Base-by-base conservation (phyloP, 2,888 invertebrate genomes). In the Athripsodes cinereus region DNA sequence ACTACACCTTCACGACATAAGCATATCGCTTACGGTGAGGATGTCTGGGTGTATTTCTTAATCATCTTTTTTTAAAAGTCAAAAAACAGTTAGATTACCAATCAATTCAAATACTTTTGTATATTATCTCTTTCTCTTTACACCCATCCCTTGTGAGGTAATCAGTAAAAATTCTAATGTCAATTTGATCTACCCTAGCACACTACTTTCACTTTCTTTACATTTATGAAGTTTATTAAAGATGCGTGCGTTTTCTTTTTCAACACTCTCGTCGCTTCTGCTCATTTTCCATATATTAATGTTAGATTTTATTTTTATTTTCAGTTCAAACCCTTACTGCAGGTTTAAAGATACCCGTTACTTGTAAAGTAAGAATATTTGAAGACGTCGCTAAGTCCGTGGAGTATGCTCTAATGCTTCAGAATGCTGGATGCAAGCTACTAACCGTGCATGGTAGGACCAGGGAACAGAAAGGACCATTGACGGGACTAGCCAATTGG, bases 391-490 rank as follows among this genome's bases (percentile, higher is more conserved):
- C 87, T 48, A 92, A 87, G 71, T 96, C 98, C 0, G 83, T 98
- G 18, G 74, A 85, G 58, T 99, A 98, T 81, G 98, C 97, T 2
- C 81, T 88, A 74, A 93, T 96, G 93, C 74, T 99, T 64, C 96
- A 97, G 75, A 77, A 79, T n/a, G 92, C 98, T 52, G 96, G 99
- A 22, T 92, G 93, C 69, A 85, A 88, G 73, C 77, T 97, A 69
- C 78, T 99, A 31, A 96, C 98, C 6, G 92, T 99, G 20, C 99
- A 99, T 77, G 98, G 98, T 0, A 81, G 99, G 64, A 96, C 93
- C 0, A 81, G 93, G 58, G 96, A 98, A 65, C 96, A 96, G 74
- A 96, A 95, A 72, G 98, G 98, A n/a, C 90, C 92, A 1, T 74
- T 92, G 18, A 98, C 98, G 2, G 98, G 98, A 16, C 71, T 96